Conservation (phyloP, 2,113 vertebrate species). For the Heteronetta atricapilla region DNA sequence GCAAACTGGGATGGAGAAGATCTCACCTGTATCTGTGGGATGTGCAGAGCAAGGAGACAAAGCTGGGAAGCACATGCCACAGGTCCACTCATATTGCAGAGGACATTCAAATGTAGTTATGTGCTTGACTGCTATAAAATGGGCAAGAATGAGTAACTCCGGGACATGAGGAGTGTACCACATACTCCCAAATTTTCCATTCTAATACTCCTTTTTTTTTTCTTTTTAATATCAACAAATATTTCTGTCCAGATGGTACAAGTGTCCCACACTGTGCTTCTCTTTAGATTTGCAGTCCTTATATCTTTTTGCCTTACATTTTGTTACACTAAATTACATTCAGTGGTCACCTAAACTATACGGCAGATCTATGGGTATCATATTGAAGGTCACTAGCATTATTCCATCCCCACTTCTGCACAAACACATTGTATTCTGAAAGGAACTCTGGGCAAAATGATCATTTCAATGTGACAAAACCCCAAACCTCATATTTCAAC, state of each 20-base stretch:
- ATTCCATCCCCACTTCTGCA: background rate
- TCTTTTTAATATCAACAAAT: background rate
- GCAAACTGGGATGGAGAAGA: background rate
- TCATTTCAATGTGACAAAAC: background rate
- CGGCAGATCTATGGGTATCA: background rate
- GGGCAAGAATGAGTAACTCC: background rate
- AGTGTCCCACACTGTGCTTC: background rate
- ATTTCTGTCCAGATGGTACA: conserved; percentile 7
- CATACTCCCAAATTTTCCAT: background rate
- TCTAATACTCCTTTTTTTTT: background rate
- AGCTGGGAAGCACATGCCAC: background rate
- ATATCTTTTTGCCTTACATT: conserved; percentile 20
- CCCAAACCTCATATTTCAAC: background rate
- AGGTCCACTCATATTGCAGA: background rate
- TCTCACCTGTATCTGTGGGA: background rate
- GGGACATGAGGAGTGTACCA: background rate
- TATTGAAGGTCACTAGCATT: background rate
- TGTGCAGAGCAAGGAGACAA: background rate
- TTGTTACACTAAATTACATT: background rate
- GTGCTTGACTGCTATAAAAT: background rate
- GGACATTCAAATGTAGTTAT: background rate
- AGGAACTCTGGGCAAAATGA: background rate
- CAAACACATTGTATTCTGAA: background rate
- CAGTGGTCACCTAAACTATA: background rate
- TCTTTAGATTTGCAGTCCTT: conserved; percentile 8